Percentiles rank a stretch among this genome's conserved stretches.
Evolutionary conservation across 2,888 invertebrate species (phyloP).

Genomic region (Drosophila stalkeri): DNA sequence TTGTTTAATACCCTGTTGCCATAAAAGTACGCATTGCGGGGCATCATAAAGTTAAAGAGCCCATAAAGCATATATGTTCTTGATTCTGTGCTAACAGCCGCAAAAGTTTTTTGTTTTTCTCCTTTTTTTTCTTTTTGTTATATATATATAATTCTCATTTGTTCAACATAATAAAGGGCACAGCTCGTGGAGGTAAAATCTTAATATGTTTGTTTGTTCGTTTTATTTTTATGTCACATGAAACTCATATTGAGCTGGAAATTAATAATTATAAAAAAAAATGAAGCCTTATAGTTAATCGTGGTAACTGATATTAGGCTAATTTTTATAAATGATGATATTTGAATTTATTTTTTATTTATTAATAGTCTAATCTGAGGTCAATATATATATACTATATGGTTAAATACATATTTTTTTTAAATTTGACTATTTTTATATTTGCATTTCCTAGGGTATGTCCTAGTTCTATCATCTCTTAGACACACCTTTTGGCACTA

Average conservation of each 20-base stretch:
- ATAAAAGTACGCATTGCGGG: constrained; percentile 28
- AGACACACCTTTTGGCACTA: background rate
- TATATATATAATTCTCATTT: constrained; percentile 5
- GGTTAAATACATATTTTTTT: too few species aligned
- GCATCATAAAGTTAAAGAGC: constrained; percentile 20
- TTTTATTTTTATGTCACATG: background rate
- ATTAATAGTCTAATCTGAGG: background rate
- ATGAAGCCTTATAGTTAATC: too few species aligned
- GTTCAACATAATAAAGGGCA: background rate
- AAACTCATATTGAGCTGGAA: background rate
- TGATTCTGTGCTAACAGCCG: constrained; percentile 13
- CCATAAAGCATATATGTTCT: constrained; percentile 23
- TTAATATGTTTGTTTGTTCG: background rate
- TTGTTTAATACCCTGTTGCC: constrained; percentile 45
- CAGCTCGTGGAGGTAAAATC: background rate
- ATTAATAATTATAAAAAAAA: background rate
- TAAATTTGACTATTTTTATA: background rate
- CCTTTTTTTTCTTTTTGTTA: background rate
- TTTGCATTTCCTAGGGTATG: background rate
- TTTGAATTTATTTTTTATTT: background rate
- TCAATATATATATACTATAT: background rate
- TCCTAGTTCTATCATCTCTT: background rate
- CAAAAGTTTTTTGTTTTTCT: background rate
- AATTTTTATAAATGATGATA: background rate
- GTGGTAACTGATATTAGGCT: background rate